phyloP scores from a whole-genome alignment of 2,888 invertebrate genomes.

The Scaptomyza cyrtandrae region DNA sequence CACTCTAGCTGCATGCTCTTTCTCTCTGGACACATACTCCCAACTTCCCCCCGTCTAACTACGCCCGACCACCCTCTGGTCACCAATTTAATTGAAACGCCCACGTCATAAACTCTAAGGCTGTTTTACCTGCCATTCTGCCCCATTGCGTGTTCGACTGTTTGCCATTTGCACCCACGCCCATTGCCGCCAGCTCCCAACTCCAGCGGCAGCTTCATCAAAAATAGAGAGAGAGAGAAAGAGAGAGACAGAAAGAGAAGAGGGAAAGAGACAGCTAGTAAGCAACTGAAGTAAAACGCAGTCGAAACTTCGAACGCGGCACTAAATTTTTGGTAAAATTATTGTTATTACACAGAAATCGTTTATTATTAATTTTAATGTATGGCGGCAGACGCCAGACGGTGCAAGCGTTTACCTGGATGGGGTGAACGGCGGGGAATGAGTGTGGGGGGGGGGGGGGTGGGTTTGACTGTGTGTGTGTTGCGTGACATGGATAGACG shows the following conservation, averaged over 20 bases:
- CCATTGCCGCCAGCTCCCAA: conserved; percentile 49
- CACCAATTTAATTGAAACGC: conserved; percentile 76
- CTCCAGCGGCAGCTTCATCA: conserved; percentile 50
- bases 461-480: conserved; percentile 37
- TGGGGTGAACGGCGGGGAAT: neutral
- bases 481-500: conserved; percentile 64
- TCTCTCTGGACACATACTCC: conserved; percentile 1
- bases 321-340: conserved; percentile 77
- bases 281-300: conserved; percentile 37
- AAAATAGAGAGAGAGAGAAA: conserved; percentile 10
- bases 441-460: too few relatives aligned
- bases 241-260: neutral
- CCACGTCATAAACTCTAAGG: conserved; percentile 74
- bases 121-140: conserved; percentile 57
- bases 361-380: conserved; percentile 84
- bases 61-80: conserved; percentile 21
- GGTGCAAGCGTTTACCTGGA: conserved; percentile 20
- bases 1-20: conserved; percentile 1
- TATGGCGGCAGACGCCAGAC: conserved; percentile 58
- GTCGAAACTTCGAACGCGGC: conserved; percentile 44
- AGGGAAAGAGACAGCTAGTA: conserved; percentile 4
- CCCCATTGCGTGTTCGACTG: conserved; percentile 73
- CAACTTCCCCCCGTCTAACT: conserved; percentile 1
- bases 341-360: conserved; percentile 82
- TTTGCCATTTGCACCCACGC: conserved; percentile 78